These are phyloP conservation scores for Brachypalpus laphriformis DNA, from an alignment of 2,888 invertebrate species.

Conservation along the genomic window DNA sequence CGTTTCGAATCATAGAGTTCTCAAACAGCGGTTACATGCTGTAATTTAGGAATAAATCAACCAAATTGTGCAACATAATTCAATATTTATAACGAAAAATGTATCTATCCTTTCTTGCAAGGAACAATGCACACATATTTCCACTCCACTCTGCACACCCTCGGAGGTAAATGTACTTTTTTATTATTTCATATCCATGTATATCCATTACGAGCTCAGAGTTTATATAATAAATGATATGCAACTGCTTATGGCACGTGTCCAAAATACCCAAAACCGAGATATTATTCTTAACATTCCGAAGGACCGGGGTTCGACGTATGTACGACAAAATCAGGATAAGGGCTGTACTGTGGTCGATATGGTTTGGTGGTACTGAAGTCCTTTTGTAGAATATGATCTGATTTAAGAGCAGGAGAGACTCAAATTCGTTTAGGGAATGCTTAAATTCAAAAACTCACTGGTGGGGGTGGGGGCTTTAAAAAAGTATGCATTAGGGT, in stretches of 20 bases:
- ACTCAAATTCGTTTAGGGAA: not conserved
- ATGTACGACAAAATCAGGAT: not conserved
- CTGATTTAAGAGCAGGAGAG: conserved; percentile 12
- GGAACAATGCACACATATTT: conserved; percentile 6
- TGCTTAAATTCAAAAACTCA: not conserved
- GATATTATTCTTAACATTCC: conserved; percentile 15
- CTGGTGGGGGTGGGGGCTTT: not conserved
- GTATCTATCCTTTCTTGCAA: not conserved
- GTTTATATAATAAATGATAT: conserved; percentile 44
- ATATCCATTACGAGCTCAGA: not conserved
- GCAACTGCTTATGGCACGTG: conserved; percentile 67
- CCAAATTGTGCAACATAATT: conserved; percentile 44
- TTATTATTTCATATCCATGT: not conserved
- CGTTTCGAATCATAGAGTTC: not conserved
- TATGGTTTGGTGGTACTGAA: not conserved
- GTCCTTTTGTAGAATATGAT: conserved; percentile 5
- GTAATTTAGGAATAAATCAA: conserved; percentile 46
- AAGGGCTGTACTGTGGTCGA: not conserved
- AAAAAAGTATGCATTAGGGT: not conserved
- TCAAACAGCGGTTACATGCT: not conserved
- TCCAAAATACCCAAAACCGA: conserved; percentile 37
- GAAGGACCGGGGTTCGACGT: conserved; percentile 1
- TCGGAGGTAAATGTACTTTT: not conserved
- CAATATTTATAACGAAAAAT: conserved; percentile 39
- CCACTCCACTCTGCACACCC: not conserved